phyloP scores from a whole-genome alignment of 2,113 vertebrate genomes.

The Stegastes partitus region DNA sequence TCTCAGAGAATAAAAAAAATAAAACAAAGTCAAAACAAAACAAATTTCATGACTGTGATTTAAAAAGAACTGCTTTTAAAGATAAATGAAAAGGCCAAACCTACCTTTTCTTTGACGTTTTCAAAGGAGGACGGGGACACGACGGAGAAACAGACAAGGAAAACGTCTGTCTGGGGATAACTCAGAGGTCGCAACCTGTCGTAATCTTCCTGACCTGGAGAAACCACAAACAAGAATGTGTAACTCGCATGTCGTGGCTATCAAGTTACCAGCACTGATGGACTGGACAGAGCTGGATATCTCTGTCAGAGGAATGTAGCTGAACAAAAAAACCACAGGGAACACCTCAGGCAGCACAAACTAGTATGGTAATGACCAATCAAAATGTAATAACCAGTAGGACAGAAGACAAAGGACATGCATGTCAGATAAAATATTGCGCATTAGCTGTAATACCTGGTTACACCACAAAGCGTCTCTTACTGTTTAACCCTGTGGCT shows the following conservation, averaged over 20 bases:
- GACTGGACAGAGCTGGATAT: neutral
- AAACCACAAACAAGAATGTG: conserved; percentile 36
- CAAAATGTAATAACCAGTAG: too few species aligned
- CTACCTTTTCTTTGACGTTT: conserved; percentile 99
- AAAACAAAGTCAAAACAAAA: too few species aligned
- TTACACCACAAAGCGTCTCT: too few species aligned
- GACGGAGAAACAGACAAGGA: conserved; percentile 99
- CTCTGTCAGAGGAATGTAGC: neutral
- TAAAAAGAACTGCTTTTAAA: too few species aligned
- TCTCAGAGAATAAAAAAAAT: too few species aligned
- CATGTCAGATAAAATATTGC: too few species aligned
- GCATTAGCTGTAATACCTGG: too few species aligned
- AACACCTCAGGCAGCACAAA: neutral
- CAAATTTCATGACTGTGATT: too few species aligned
- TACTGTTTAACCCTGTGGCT: too few species aligned
- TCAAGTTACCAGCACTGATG: neutral
- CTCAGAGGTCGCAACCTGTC: conserved; percentile 99
- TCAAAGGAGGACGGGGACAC: conserved; percentile 99
- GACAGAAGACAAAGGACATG: too few species aligned
- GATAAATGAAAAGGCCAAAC: neutral
- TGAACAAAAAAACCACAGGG: conserved; percentile 2
- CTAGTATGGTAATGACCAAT: too few species aligned
- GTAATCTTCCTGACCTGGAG: conserved; percentile 98
- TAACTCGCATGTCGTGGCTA: neutral
- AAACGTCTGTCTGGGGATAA: conserved; percentile 99